Conservation (phyloP, 2,113 vertebrate genomes). For the Cryptotis parvus region DNA sequence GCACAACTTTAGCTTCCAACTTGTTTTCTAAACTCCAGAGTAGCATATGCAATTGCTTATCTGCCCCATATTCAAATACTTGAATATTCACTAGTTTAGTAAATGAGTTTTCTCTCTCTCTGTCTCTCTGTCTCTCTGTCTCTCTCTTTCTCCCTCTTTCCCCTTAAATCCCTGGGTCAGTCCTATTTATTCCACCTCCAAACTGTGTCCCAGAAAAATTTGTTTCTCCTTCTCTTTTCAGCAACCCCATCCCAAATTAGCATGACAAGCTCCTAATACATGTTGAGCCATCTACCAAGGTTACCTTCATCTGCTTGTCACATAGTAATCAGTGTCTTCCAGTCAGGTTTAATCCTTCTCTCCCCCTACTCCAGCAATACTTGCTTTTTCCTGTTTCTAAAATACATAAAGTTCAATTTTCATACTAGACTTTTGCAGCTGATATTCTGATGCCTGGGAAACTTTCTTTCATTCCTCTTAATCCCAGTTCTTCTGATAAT, state of each 20-base stretch:
- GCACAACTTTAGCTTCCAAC: neutral
- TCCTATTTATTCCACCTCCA: neutral
- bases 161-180: neutral
- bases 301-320: neutral
- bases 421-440: neutral
- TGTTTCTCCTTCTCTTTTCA: neutral
- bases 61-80: neutral
- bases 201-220: neutral
- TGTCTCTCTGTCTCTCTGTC: too few relatives aligned
- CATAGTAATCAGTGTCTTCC: neutral
- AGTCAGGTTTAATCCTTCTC: neutral
- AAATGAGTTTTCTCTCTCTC: neutral
- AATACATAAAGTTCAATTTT: neutral
- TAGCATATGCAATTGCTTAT: neutral
- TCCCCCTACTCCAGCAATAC: neutral
- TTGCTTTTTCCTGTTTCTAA: neutral
- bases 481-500: neutral
- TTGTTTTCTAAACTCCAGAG: slow-evolving; percentile 9
- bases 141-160: too few relatives aligned
- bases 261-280: neutral
- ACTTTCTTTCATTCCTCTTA: neutral
- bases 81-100: neutral
- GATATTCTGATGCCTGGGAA: neutral
- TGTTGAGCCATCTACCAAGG: neutral
- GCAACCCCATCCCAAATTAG: neutral